A percentile compares a stretch with the other conserved stretches of the same genome.
Conservation (phyloP, 2,888 invertebrate genomes). For the Eupithecia subfuscata region DNA sequence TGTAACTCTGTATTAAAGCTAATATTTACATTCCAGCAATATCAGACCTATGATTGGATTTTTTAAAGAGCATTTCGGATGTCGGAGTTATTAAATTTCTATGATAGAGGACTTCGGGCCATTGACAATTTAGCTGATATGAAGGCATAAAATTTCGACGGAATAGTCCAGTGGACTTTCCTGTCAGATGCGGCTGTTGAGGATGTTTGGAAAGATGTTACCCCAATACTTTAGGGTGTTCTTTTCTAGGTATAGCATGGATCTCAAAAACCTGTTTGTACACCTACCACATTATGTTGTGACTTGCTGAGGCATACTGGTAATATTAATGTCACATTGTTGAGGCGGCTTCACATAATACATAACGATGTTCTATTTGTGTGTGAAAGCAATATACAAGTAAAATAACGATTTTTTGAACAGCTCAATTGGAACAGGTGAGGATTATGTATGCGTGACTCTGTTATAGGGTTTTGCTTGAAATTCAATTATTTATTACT, state of each 20-base stretch:
- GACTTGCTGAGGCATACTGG: slow-evolving; percentile 76
- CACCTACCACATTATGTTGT: slow-evolving; percentile 65
- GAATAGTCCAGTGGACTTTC: slow-evolving; percentile 57
- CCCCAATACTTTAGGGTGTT: slow-evolving; percentile 81
- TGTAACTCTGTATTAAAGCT: slow-evolving; percentile 80
- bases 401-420: slow-evolving; percentile 82
- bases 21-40: slow-evolving; percentile 84
- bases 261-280: slow-evolving; percentile 69
- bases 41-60: slow-evolving; percentile 80
- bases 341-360: slow-evolving; percentile 77
- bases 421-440: slow-evolving; percentile 82
- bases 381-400: slow-evolving; percentile 80
- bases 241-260: slow-evolving; percentile 81
- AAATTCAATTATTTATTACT: slow-evolving; percentile 52
- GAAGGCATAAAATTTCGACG: slow-evolving; percentile 63
- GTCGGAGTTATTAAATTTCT: slow-evolving; percentile 78
- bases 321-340: slow-evolving; percentile 81
- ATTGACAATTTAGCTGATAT: slow-evolving; percentile 74
- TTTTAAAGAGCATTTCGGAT: slow-evolving; percentile 78
- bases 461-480: slow-evolving; percentile 46
- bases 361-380: slow-evolving; percentile 74
- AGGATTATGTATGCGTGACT: slow-evolving; percentile 80
- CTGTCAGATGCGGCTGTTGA: slow-evolving; percentile 54
- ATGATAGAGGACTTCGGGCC: slow-evolving; percentile 69
- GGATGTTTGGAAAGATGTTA: slow-evolving; percentile 57